Conservation (phyloP, 2,888 invertebrate species). For the Nomada fucata region DNA sequence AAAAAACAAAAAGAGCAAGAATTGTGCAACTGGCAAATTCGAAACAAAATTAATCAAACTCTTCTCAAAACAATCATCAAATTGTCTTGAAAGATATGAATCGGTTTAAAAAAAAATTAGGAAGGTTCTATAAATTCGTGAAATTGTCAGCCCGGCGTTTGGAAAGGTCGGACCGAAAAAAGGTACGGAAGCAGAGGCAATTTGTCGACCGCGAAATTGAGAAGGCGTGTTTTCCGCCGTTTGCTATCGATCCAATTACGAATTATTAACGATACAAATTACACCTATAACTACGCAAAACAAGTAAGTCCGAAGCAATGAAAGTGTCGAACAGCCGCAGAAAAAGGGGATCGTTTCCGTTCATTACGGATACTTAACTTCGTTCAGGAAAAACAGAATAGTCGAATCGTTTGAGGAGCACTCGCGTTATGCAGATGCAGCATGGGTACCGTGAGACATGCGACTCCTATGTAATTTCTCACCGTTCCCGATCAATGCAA, state of each 20-base stretch:
- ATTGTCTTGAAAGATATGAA: no score
- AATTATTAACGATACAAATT: slow-evolving; percentile 10
- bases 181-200: no score
- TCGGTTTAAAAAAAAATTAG: no score
- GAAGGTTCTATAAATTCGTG: no score
- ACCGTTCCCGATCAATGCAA: not conserved
- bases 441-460: not conserved
- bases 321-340: not conserved
- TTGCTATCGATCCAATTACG: not conserved
- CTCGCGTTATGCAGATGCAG: not conserved
- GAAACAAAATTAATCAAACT: no score
- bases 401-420: not conserved
- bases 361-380: not conserved
- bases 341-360: slow-evolving; percentile 16
- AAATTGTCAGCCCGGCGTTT: no score
- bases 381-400: not conserved
- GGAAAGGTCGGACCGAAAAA: no score
- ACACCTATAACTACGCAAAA: no score
- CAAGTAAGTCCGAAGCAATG: not conserved
- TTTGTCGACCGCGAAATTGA: not conserved
- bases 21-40: no score
- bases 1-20: no score
- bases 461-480: not conserved
- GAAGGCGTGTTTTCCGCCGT: not conserved
- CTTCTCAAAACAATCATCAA: no score